These are phyloP conservation scores for Cantharis nigra DNA, from an alignment of 2,888 invertebrate species.

Conservation along the genomic window DNA sequence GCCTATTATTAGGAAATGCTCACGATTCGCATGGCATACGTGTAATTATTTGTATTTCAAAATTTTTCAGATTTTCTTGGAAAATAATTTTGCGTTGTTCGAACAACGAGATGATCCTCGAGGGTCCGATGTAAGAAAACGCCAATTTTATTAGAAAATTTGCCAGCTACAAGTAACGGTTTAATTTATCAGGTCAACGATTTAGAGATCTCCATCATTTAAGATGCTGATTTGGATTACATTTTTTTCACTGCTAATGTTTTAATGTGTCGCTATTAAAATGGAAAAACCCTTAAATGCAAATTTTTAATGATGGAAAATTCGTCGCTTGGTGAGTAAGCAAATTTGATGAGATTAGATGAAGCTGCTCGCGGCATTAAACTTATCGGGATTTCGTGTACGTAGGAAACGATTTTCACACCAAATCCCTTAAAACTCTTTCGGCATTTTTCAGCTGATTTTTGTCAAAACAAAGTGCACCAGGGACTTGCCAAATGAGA, in stretches of 20 bases:
- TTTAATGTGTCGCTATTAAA: background rate
- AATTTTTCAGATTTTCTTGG: background rate
- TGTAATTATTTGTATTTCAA: background rate
- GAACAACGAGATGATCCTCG: background rate
- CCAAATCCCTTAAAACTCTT: background rate
- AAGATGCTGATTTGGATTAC: background rate
- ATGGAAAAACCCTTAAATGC: background rate
- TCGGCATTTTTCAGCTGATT: background rate
- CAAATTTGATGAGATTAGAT: background rate
- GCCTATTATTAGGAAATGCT: background rate
- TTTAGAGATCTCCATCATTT: background rate
- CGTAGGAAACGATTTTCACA: background rate
- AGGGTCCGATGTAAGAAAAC: background rate
- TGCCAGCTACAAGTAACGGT: background rate
- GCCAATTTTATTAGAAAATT: background rate
- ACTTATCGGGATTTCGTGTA: background rate
- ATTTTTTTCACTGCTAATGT: background rate
- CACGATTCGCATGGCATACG: background rate
- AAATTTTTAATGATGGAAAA: background rate
- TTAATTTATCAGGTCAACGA: background rate
- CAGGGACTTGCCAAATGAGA: background rate
- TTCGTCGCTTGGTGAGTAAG: background rate
- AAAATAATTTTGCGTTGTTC: background rate
- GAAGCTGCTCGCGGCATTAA: background rate
- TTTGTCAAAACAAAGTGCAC: background rate